Evolutionary conservation across 2,888 invertebrate species (phyloP).

Genomic region (Oscheius sp.): DNA sequence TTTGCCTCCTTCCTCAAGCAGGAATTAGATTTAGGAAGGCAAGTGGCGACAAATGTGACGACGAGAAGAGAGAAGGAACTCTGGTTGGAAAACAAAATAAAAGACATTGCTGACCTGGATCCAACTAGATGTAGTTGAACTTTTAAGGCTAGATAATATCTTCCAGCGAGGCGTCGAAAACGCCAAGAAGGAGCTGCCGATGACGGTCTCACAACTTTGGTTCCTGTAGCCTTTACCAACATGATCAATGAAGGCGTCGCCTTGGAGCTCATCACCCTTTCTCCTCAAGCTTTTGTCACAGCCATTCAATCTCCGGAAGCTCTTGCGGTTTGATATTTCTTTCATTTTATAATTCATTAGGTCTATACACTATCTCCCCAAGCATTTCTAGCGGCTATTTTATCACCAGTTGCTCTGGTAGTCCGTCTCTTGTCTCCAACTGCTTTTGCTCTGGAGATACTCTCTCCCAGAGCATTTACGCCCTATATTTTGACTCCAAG

Average conservation of each 20-base stretch:
- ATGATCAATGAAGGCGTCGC: conserved; percentile 10
- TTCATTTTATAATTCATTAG: not conserved
- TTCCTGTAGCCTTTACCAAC: conserved; percentile 1
- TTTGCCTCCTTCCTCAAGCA: not conserved
- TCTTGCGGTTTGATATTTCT: not conserved
- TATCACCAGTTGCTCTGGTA: not conserved
- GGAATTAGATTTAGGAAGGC: not conserved
- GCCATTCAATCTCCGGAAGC: not conserved
- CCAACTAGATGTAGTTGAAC: not conserved
- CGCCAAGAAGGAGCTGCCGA: conserved; percentile 14
- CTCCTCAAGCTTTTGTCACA: conserved; percentile 2
- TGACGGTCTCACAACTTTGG: not conserved
- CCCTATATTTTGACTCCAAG: conserved; percentile 11
- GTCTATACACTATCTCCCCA: not conserved
- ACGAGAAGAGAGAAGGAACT: conserved; percentile 1
- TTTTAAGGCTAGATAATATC: not conserved
- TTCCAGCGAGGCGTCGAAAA: not conserved
- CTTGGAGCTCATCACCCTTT: not conserved
- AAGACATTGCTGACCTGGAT: not conserved
- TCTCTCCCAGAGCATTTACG: not conserved
- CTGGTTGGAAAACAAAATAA: conserved; percentile 1
- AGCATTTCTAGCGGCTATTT: conserved; percentile 1
- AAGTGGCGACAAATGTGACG: not conserved
- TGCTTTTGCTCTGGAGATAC: not conserved
- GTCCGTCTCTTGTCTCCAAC: not conserved